phyloP scores from a whole-genome alignment of 2,113 vertebrate genomes.

The Laticauda colubrina region DNA sequence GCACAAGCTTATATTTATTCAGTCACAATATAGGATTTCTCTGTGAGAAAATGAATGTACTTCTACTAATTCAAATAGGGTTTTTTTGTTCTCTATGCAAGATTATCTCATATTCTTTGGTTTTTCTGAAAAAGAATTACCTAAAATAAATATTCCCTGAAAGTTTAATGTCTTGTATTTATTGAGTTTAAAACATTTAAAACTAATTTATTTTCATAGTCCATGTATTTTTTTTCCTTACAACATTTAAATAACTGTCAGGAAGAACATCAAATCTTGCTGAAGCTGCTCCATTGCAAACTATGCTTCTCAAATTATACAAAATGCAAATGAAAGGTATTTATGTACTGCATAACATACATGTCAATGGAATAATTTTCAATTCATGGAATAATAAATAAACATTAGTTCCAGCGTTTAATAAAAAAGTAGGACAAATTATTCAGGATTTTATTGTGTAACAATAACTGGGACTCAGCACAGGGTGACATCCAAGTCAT shows the following conservation, averaged over 20 bases:
- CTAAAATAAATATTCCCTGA: neutral
- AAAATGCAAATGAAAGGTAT: neutral
- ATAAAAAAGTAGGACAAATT: neutral
- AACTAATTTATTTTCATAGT: neutral
- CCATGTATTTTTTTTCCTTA: neutral
- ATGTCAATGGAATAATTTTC: neutral
- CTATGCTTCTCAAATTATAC: neutral
- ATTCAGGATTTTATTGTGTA: neutral
- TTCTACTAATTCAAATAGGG: neutral
- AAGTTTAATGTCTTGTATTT: neutral
- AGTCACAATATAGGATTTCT: neutral
- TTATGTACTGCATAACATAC: neutral
- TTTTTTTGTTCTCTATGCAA: neutral
- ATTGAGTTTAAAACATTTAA: neutral
- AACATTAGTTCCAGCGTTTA: neutral
- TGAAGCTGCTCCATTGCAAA: neutral
- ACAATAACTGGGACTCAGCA: neutral
- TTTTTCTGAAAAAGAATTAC: slow-evolving; percentile 1
- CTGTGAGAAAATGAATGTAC: neutral
- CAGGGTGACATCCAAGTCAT: neutral
- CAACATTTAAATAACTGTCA: neutral
- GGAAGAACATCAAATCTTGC: neutral
- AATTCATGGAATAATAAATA: neutral
- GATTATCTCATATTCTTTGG: neutral
- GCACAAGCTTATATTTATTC: neutral